These are phyloP conservation scores for Caenorhabditis sp. DNA, from an alignment of 2,888 invertebrate genomes.

Conservation along the genomic window DNA sequence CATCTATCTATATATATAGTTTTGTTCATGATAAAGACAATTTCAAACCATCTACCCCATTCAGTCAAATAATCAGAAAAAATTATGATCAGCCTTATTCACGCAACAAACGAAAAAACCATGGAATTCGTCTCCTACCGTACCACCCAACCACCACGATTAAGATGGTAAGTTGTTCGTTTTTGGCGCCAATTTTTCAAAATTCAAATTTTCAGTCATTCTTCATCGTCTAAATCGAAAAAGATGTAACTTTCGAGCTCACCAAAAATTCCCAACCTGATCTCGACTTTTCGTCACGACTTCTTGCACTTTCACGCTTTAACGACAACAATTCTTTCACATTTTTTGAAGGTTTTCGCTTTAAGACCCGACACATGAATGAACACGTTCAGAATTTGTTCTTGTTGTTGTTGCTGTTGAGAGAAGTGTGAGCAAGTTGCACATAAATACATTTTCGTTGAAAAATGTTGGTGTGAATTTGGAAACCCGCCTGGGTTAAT, in stretches of 20 bases:
- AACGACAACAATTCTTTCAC: neutral
- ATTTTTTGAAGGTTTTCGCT: too few relatives aligned
- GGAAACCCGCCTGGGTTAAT: neutral
- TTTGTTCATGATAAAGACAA: neutral
- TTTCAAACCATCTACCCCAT: neutral
- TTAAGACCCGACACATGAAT: too few relatives aligned
- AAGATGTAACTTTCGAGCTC: neutral
- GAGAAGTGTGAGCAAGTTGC: neutral
- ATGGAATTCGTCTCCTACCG: neutral
- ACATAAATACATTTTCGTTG: conserved; percentile 5
- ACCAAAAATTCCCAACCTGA: neutral
- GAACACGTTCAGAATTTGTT: too few relatives aligned
- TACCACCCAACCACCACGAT: too few relatives aligned
- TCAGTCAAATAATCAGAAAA: neutral
- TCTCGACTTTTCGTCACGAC: conserved; percentile 9
- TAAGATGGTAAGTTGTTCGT: too few relatives aligned
- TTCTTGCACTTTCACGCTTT: neutral
- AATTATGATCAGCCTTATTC: neutral
- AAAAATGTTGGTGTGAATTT: neutral
- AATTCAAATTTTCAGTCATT: neutral
- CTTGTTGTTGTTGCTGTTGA: too few relatives aligned
- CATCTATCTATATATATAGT: conserved; percentile 7
- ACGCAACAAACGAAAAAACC: neutral
- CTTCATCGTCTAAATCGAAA: neutral
- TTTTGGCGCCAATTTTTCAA: too few relatives aligned